Percentiles rank a stretch among this genome's conserved stretches.
phyloP scores from a whole-genome alignment of 2,113 vertebrate genomes.

The Notechis scutatus region DNA sequence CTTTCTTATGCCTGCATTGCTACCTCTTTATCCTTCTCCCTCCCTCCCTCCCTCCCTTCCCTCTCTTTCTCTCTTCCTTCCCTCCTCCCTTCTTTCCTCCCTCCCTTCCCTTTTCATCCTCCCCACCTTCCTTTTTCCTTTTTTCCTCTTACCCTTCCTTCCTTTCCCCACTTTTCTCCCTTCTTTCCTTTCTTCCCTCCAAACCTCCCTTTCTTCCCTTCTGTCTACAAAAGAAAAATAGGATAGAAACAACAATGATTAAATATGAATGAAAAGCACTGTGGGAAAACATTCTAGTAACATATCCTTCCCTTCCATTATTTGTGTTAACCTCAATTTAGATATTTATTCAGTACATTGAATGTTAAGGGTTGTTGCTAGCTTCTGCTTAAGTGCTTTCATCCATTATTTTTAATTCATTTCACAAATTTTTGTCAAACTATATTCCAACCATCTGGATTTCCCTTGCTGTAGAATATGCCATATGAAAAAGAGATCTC shows the following conservation, averaged over 20 bases:
- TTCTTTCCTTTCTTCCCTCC: background rate
- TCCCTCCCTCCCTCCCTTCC: too few species aligned
- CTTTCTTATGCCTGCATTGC: background rate
- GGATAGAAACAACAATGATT: background rate
- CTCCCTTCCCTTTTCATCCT: too few species aligned
- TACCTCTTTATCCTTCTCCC: background rate
- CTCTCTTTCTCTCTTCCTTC: too few species aligned
- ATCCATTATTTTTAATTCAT: background rate
- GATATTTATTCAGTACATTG: background rate
- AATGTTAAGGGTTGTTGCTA: background rate
- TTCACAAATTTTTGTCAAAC: background rate
- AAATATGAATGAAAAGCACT: background rate
- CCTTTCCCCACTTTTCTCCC: too few species aligned
- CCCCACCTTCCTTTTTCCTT: too few species aligned
- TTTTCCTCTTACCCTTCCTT: background rate
- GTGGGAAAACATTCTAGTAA: background rate
- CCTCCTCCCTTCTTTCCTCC: too few species aligned
- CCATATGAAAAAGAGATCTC: background rate
- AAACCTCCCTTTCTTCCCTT: background rate
- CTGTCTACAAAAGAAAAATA: background rate
- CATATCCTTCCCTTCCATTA: background rate
- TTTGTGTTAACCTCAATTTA: background rate
- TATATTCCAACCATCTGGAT: background rate
- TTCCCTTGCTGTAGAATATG: background rate
- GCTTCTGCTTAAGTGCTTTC: background rate